phyloP scores from a whole-genome alignment of 2,113 vertebrate species.

The Pelobates fuscus region DNA sequence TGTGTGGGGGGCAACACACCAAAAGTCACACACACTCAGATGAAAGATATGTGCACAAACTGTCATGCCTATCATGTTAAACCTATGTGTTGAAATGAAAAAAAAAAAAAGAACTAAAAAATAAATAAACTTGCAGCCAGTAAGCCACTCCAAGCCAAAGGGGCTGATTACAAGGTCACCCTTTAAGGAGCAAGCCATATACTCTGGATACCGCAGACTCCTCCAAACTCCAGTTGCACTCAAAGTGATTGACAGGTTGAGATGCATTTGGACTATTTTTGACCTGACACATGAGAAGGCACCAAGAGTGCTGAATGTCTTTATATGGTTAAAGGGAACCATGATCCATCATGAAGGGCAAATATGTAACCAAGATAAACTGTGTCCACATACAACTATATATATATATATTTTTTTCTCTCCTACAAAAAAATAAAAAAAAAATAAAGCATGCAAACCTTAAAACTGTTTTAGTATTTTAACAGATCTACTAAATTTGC shows the following conservation, averaged over 20 bases:
- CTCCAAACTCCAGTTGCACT: conserved; percentile 59
- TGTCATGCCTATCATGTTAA: no score
- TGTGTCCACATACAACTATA: conserved; percentile 57
- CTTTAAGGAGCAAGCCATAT: conserved; percentile 57
- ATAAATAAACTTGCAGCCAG: conserved; percentile 56
- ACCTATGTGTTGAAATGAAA: no score
- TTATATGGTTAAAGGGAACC: conserved; percentile 80
- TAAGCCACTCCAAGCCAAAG: conserved; percentile 66
- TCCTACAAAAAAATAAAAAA: no score
- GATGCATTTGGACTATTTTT: conserved; percentile 90
- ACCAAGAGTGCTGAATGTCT: conserved; percentile 74
- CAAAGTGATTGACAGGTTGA: conserved; percentile 85
- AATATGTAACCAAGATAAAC: conserved; percentile 52
- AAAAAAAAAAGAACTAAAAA: conserved; percentile 6
- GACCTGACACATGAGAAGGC: conserved; percentile 84
- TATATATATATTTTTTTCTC: no score
- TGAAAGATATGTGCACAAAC: no score
- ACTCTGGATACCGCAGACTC: conserved; percentile 61
- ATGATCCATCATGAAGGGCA: conserved; percentile 73
- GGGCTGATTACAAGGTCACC: conserved; percentile 68
- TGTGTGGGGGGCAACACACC: no score
- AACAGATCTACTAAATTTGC: no score
- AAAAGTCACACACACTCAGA: no score
- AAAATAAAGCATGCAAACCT: no score
- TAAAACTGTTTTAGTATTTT: no score